phyloP scores from a whole-genome alignment of 2,888 invertebrate species.

The Apamea epomidion region DNA sequence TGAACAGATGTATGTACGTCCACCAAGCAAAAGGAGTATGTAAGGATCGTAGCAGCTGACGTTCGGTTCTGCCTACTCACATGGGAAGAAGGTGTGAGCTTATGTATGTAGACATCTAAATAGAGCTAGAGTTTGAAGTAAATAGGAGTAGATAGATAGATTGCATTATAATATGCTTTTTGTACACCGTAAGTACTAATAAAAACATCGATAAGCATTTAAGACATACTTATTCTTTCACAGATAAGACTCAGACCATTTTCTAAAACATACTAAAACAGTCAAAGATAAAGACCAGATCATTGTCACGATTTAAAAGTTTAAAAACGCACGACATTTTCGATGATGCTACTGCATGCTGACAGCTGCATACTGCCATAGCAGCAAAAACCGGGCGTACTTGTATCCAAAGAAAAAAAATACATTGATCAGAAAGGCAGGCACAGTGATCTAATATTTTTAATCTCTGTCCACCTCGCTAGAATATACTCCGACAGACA shows the following conservation, averaged over 20 bases:
- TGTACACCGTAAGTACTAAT: background rate
- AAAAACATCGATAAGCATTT: background rate
- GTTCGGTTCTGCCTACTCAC: no score
- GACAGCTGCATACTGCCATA: background rate
- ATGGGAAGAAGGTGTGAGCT: no score
- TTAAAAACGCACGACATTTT: background rate
- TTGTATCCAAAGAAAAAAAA: background rate
- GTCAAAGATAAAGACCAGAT: background rate
- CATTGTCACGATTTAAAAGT: no score
- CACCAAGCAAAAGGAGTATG: no score
- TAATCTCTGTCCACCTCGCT: background rate
- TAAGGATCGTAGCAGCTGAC: no score
- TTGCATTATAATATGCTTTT: background rate
- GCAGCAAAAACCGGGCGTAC: background rate
- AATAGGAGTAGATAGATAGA: background rate
- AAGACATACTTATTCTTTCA: background rate
- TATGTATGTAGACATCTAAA: background rate
- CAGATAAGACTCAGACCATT: background rate
- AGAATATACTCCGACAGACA: background rate
- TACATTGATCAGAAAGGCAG: background rate
- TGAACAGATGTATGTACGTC: no score
- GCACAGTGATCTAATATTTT: constrained; percentile 11
- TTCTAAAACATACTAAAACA: background rate
- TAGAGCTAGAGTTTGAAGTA: background rate
- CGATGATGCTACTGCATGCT: background rate